Evolutionary conservation across 2,113 vertebrate genomes (phyloP), one percentile per base, ranked within the genome.

Genomic region (Tetraodon nigroviridis): DNA sequence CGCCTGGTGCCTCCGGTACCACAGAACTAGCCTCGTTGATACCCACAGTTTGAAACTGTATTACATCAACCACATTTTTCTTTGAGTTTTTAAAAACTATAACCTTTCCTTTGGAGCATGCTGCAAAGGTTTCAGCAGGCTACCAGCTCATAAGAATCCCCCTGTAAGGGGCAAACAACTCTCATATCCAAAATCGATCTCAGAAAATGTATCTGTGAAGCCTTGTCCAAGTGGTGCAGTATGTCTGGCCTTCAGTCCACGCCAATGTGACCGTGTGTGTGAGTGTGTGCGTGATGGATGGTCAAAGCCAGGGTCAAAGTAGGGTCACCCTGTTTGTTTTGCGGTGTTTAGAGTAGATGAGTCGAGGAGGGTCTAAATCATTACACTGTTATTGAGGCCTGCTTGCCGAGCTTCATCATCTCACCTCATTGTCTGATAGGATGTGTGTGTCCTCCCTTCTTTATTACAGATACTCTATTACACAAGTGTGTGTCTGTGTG

Each of bases 241-340:
- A 46, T 37, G 67, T 51, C 14, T 51, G 48, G 41, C 27, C 41
- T 51, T 58, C 47, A 60, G 46, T 40, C 61, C 24, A 16, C n/a
- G 60, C 19, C 22, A 32, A 32, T 50, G 44, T 41, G 52, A 40
- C 52, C 51, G 54, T 17, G 46, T 50, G 54, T 48, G 40, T 70
- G 56, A 19, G 32, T 55, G 51, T 68, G 55, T 61, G 51, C 57
- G 48, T 90, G 86, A 90, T 88, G 79, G 82, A 90, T 90, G 84
- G 81, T 66, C 55, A 50, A 64, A 59, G 65, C 63, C 16, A 27
- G 80, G 88, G 83, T 90, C 73, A 89, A 61, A 79, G 37, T 20
- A 5, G 79, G 88, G 86, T 89, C 87, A 84, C 45, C 16, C 44
- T 85, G 80, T 85, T 87, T 87, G 82, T 84, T 78, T 85, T 78